A percentile compares a stretch with the other conserved stretches of the same genome.
Evolutionary conservation across 2,113 vertebrate genomes (phyloP).

Genomic region (Emydocephalus ijimae): DNA sequence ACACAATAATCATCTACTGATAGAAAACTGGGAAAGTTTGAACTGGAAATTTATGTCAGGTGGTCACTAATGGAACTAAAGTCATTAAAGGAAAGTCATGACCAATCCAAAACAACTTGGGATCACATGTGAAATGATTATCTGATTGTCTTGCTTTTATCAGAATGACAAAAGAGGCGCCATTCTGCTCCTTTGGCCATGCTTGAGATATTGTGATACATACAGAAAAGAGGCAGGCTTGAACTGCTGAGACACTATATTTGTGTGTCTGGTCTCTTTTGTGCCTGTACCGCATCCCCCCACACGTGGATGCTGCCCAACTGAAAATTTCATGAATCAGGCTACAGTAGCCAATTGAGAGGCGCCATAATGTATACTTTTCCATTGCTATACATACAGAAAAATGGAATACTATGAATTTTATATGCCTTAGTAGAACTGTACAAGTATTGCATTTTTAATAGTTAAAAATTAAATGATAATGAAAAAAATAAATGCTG

Average conservation of each 20-base stretch:
- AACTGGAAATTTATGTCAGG: background rate
- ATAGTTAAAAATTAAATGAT: constrained; percentile 41
- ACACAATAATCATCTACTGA: background rate
- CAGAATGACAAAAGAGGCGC: background rate
- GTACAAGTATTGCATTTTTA: constrained; percentile 30
- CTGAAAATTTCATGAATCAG: background rate
- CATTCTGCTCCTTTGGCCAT: background rate
- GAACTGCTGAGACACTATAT: background rate
- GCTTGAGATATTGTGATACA: background rate
- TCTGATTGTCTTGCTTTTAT: background rate
- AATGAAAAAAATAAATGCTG: constrained; percentile 58
- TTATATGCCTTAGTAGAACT: constrained; percentile 17
- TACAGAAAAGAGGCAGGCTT: background rate
- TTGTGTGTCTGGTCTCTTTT: background rate
- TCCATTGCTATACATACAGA: background rate
- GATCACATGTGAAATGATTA: background rate
- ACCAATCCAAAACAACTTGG: background rate
- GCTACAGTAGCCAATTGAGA: background rate
- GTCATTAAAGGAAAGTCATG: background rate
- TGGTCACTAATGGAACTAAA: background rate
- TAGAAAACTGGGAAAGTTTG: background rate
- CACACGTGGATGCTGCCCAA: background rate
- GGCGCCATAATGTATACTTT: background rate
- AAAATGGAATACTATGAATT: background rate
- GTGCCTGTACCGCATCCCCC: background rate